phyloP scores from a whole-genome alignment of 64 coral and sea anemone genomes.

The Hydrozoanthus tunicans region DNA sequence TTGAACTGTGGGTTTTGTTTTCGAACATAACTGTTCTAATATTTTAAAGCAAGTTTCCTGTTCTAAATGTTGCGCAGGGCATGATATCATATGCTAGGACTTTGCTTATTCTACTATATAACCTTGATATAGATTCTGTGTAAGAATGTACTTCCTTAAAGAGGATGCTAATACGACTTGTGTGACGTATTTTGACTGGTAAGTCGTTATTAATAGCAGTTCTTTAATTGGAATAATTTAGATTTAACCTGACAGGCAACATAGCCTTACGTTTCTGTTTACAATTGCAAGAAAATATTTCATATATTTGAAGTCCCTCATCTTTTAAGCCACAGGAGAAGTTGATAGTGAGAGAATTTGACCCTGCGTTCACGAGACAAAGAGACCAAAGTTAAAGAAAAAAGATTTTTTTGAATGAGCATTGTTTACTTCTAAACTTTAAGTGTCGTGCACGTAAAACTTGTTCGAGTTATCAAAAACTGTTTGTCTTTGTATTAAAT shows the following conservation, averaged over 20 bases:
- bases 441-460: background rate
- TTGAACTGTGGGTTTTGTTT: background rate
- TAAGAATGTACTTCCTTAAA: background rate
- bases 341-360: background rate
- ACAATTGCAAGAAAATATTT: background rate
- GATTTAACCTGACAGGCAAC: background rate
- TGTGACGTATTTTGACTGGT: conserved; percentile 4
- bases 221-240: background rate
- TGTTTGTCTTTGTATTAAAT: background rate
- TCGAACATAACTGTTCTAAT: background rate
- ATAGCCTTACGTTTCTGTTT: background rate
- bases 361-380: background rate
- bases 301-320: background rate
- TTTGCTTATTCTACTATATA: background rate
- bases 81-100: background rate
- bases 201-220: background rate
- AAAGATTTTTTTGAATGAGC: too few relatives aligned
- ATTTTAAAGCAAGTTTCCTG: background rate
- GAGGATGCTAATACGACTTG: background rate
- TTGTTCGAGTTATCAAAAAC: background rate
- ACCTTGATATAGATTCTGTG: background rate
- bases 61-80: conserved; percentile 11
- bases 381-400: background rate
- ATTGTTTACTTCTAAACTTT: background rate
- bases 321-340: background rate